Conservation (phyloP, 2,113 vertebrate species). For the Oxygymnocypris stewartii region DNA sequence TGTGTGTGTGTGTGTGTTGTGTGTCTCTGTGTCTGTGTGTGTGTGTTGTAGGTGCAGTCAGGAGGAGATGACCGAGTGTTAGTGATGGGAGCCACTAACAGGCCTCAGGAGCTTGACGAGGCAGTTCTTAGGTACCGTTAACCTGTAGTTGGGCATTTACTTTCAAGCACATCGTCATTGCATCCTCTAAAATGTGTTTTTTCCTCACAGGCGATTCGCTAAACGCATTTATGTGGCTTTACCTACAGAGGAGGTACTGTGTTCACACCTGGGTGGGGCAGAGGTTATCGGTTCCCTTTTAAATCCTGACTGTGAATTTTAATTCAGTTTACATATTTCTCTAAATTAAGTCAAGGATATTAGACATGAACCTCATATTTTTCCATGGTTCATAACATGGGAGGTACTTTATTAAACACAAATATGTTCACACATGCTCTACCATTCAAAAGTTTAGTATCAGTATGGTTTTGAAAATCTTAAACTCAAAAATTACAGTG, state of each 20-base stretch:
- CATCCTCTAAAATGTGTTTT: not conserved
- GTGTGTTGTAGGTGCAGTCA: constrained; percentile 84
- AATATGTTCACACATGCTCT: not conserved
- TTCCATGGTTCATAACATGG: not conserved
- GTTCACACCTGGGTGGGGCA: not conserved
- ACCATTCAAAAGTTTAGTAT: not conserved
- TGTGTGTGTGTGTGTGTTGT: not conserved
- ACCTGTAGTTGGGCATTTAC: not conserved
- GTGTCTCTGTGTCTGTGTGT: constrained; percentile 15
- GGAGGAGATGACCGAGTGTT: constrained; percentile 89
- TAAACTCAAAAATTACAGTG: no score
- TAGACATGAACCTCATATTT: not conserved
- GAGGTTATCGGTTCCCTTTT: not conserved
- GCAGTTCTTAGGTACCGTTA: constrained; percentile 86
- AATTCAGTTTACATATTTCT: not conserved
- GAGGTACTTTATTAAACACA: not conserved
- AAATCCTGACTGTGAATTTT: not conserved
- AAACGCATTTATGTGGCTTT: constrained; percentile 93
- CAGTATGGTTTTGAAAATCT: no score
- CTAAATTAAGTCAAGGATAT: not conserved
- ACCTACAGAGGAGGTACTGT: constrained; percentile 88
- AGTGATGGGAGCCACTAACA: constrained; percentile 98
- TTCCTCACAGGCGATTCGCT: constrained; percentile 83
- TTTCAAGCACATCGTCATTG: not conserved
- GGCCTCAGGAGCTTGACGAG: constrained; percentile 97